Conservation (phyloP, 2,797 vertebrate genomes). For the Halcyon badia region DNA sequence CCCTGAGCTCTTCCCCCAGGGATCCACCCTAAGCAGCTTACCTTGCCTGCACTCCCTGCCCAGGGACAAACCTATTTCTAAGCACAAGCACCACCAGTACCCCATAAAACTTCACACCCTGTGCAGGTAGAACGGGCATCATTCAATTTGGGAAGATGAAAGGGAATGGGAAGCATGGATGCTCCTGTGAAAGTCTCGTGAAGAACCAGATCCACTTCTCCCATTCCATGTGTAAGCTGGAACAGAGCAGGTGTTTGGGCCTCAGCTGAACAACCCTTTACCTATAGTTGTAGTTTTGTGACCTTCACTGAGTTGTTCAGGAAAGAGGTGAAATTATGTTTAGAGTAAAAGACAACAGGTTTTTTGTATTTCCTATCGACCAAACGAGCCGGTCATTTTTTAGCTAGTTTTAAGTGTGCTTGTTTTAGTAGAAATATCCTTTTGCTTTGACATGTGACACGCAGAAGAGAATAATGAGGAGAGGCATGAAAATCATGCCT, state of each 20-base stretch:
- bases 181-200: background rate
- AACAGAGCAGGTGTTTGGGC: background rate
- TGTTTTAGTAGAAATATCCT: background rate
- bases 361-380: background rate
- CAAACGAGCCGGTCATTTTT: background rate
- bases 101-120: background rate
- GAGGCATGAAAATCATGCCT: background rate
- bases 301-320: background rate
- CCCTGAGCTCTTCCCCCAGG: background rate
- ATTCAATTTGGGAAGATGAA: background rate
- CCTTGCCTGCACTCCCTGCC: background rate
- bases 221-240: background rate
- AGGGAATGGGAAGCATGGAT: rapidly evolving
- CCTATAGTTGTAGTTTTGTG: rapidly evolving
- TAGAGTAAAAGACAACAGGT: background rate
- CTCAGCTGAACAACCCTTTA: background rate
- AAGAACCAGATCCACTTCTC: background rate
- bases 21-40: background rate
- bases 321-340: background rate
- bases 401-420: background rate
- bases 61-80: rapidly evolving
- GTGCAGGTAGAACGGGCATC: background rate
- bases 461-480: background rate
- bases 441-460: background rate
- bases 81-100: background rate